Conservation (phyloP, 1,140 invertebrate species). For the Ostrea edulis region DNA sequence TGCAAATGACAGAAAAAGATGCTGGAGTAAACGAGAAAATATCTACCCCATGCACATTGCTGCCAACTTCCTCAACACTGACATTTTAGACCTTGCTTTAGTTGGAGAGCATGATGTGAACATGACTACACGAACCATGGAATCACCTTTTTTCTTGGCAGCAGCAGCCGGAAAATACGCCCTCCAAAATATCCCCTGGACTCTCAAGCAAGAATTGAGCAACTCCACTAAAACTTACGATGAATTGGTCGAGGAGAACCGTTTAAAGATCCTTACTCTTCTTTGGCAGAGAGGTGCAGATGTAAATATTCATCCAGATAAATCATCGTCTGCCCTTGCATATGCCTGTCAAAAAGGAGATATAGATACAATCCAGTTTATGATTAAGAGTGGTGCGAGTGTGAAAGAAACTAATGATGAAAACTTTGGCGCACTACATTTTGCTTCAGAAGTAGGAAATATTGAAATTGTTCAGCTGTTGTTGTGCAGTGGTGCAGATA, state of each 20-base stretch:
- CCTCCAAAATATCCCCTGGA: not conserved
- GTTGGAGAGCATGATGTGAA: not conserved
- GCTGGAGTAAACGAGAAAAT: not conserved
- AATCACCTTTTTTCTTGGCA: not conserved
- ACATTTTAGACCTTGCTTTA: not conserved
- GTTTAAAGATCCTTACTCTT: not conserved
- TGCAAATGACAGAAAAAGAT: not conserved
- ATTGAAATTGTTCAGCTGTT: not conserved
- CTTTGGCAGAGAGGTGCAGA: not conserved
- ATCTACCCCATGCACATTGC: not conserved
- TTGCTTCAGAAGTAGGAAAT: not conserved
- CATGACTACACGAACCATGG: not conserved
- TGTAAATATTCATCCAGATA: not conserved
- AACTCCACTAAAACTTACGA: not conserved
- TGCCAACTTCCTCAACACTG: not conserved
- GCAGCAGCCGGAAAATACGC: not conserved
- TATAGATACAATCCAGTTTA: not conserved
- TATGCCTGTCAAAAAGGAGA: not conserved
- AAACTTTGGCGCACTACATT: not conserved
- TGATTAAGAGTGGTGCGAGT: not conserved
- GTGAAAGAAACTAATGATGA: not conserved
- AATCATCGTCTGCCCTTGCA: not conserved
- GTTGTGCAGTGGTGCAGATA: not conserved
- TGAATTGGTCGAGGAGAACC: not conserved
- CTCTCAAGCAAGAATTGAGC: not conserved